Conservation (phyloP, 1,140 invertebrate genomes). For the Apis dorsata region DNA sequence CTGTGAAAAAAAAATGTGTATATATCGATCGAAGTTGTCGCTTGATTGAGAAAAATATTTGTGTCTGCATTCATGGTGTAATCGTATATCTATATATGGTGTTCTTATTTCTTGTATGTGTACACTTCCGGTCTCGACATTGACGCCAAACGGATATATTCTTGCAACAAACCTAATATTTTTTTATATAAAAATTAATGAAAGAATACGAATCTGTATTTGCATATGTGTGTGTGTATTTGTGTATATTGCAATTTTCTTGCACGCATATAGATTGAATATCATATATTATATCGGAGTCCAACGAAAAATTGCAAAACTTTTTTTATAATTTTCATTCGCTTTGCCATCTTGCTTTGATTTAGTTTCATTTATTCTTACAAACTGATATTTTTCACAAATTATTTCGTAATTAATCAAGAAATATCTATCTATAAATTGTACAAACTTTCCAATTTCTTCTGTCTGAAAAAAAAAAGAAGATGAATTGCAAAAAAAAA, state of each 20-base stretch:
- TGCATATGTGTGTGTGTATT: not conserved
- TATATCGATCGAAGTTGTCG: constrained; percentile 5
- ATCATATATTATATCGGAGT: not conserved
- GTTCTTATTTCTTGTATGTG: constrained; percentile 11
- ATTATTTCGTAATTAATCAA: not conserved
- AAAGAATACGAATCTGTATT: not conserved
- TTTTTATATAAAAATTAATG: constrained; percentile 4
- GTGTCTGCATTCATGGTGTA: constrained; percentile 37
- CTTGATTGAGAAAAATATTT: constrained; percentile 14
- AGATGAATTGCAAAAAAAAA: not conserved
- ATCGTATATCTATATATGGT: constrained; percentile 30
- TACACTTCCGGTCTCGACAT: constrained; percentile 30
- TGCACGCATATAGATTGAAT: constrained; percentile 6
- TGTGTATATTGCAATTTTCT: not conserved
- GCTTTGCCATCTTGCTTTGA: not conserved
- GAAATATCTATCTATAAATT: too few species aligned
- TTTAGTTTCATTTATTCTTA: not conserved
- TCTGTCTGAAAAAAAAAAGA: too few species aligned
- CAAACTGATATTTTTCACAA: not conserved
- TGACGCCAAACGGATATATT: constrained; percentile 18
- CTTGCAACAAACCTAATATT: not conserved
- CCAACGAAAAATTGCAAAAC: too few species aligned
- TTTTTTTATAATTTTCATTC: not conserved
- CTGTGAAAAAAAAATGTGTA: not conserved
- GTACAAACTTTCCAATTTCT: too few species aligned